Percentiles rank a stretch among this genome's conserved stretches.
phyloP scores from a whole-genome alignment of 2,888 invertebrate species.

The Orthonychiurus folsomi region DNA sequence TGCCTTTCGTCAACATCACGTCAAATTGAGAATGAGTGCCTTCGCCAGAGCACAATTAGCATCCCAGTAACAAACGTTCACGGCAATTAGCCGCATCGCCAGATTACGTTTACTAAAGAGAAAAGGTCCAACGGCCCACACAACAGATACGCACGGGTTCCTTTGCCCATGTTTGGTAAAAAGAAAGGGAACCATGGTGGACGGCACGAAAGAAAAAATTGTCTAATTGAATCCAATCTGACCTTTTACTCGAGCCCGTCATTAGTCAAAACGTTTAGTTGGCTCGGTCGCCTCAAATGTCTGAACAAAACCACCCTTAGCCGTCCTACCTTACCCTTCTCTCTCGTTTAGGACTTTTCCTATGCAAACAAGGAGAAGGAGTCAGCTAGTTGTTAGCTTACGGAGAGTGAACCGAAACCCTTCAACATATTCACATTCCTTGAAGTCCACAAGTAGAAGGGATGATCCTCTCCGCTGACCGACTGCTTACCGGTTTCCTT shows the following conservation, averaged over 20 bases:
- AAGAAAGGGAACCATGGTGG: background rate
- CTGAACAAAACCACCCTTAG: background rate
- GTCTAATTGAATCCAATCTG: constrained; percentile 18
- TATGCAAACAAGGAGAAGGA: no score
- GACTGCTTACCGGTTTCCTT: background rate
- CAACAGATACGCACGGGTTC: no score
- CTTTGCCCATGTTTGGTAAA: no score
- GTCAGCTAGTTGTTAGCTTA: no score
- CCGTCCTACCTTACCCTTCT: no score
- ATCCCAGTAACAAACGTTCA: background rate
- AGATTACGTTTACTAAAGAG: background rate
- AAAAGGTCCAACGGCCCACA: background rate
- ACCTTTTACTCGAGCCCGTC: constrained; percentile 18
- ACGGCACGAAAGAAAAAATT: constrained; percentile 12
- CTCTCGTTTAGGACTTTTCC: no score
- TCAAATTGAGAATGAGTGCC: background rate
- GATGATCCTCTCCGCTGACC: constrained; percentile 2
- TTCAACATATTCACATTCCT: no score
- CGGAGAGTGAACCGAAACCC: no score
- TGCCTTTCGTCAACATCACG: background rate
- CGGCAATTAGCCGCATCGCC: background rate
- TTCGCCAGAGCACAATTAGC: background rate
- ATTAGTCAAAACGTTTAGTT: constrained; percentile 17
- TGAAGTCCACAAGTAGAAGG: background rate
- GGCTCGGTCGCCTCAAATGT: background rate